Evolutionary conservation across 2,888 invertebrate species (phyloP), one percentile per base, ranked within the genome.

Genomic region (Minunthozetes semirufus): DNA sequence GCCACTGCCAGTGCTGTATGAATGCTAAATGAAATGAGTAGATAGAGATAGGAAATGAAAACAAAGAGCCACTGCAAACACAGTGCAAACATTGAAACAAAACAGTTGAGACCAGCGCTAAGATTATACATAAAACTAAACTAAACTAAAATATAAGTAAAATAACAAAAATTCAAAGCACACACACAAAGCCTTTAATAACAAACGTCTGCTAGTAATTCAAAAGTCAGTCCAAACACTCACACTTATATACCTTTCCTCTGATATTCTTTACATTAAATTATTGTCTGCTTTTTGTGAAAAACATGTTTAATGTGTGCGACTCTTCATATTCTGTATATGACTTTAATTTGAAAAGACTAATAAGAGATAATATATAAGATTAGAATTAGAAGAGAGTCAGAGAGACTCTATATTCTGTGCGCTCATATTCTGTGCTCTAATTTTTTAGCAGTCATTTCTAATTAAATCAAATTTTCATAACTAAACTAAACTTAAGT

Each of bases 31-130:
- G 15, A 70, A 70, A 70, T 70, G 70, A 70, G 42, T 70, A 70
- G 70, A 70, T 42, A 48, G n/a, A 48, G 48, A 19, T 42, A 25
- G 42, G 42, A 70, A 70, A 68, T 42, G 42, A 68, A 70, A 46
- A 70, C 70, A 70, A 70, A 70, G 70, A 38, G 19, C 15, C 29
- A 33, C 33, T 33, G 33, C 4, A 33, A 33, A 33, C 33, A 33
- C 33, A 48, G 15, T 70, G 70, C 70, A 70, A 70, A 70, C 70
- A 70, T 70, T 70, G 70, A 70, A 42, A 70, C 48, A 70, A 70
- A 70, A 70, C 70, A 70, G 70, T 68, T 53, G 19, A 42, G 68
- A 13, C 70, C 70, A 48, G 22, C 70, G 25, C 48, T 70, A 70
- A 70, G 70, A 70, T 70, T 42, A 70, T 42, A 27, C 59, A 53